Evolutionary conservation across 2,113 vertebrate species (phyloP).

Genomic region (Pristiophorus japonicus): DNA sequence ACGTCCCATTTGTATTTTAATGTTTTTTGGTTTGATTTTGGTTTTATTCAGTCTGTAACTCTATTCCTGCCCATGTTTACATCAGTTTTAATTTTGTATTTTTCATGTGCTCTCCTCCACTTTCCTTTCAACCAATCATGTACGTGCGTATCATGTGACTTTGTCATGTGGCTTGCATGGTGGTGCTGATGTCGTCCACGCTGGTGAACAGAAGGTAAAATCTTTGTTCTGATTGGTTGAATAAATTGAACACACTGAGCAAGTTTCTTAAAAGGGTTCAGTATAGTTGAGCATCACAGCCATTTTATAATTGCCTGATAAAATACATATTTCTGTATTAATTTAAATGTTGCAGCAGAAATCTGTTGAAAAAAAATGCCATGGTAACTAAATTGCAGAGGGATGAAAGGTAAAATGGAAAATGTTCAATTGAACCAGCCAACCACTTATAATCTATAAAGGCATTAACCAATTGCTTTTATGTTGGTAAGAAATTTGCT

Average conservation of each 20-base stretch:
- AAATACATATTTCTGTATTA: background rate
- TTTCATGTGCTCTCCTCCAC: constrained; percentile 78
- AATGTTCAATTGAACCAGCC: background rate
- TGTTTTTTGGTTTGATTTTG: constrained; percentile 43
- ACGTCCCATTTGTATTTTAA: constrained; percentile 34
- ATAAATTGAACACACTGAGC: constrained; percentile 44
- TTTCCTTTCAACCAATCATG: constrained; percentile 88
- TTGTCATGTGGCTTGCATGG: constrained; percentile 94
- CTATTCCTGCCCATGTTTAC: constrained; percentile 76
- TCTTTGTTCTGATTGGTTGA: constrained; percentile 75
- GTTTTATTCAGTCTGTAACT: constrained; percentile 73
- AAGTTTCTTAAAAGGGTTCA: constrained; percentile 15
- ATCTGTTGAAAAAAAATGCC: background rate
- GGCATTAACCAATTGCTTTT: background rate
- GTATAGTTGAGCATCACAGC: constrained; percentile 16
- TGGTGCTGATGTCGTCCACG: constrained; percentile 80
- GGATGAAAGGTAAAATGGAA: background rate
- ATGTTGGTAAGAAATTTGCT: background rate
- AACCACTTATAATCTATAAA: background rate
- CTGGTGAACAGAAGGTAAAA: constrained; percentile 96
- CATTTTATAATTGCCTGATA: background rate
- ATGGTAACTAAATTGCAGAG: background rate
- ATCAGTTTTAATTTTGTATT: constrained; percentile 89
- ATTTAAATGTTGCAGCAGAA: background rate
- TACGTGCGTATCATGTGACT: constrained; percentile 89